Base-by-base conservation (phyloP, 2,113 vertebrate genomes). In the Thryonomys swinderianus region DNA sequence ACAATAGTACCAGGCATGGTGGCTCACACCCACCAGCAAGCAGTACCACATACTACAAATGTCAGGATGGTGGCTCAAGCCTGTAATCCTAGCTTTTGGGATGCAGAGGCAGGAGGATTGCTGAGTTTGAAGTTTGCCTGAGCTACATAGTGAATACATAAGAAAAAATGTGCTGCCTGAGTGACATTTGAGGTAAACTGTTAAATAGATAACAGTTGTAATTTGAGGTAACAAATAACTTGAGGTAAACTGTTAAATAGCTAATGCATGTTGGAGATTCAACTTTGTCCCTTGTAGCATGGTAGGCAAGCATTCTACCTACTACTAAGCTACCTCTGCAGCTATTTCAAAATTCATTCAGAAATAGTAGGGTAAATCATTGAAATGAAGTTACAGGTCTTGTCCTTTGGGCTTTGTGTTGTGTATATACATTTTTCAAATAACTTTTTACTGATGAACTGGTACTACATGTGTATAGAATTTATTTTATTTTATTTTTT, bases 391-490 rank as follows among this genome's bases (percentile, higher is more conserved):
- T 61, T 83, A 45, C 9, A 86, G 27, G 34, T 93, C 37, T 96
- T 92, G 40, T 55, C 37, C 7, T 73, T 89, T 64, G 30, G 45
- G 40, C 5, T 5, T 90, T 86, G 91, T 25, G 71, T 10, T 82
- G 20, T 79, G 14, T 90, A 18, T 51, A 42, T n/a, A 37, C 8
- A n/a, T 53, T 86, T 40, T 85, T 90, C 76, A 90, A 0, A 94
- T 92, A 92, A 88, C 17, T 25, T 90, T 91, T 87, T 92, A 82
- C 18, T 85, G 40, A 51, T 82, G 23, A 90, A 6, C 12, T 40
- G 34, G 48, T 86, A 20, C 74, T 86, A 61, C 10, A 67, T 97
- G n/a, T 23, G 66, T 83, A 95, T 81, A 74, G 76, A 87, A 40
- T 96, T 27, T 27, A 5, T 73, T 12, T 55, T 55, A 17, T 55